These are phyloP conservation scores for Flexamia atlantica DNA, from an alignment of 2,888 invertebrate genomes.

Conservation along the genomic window DNA sequence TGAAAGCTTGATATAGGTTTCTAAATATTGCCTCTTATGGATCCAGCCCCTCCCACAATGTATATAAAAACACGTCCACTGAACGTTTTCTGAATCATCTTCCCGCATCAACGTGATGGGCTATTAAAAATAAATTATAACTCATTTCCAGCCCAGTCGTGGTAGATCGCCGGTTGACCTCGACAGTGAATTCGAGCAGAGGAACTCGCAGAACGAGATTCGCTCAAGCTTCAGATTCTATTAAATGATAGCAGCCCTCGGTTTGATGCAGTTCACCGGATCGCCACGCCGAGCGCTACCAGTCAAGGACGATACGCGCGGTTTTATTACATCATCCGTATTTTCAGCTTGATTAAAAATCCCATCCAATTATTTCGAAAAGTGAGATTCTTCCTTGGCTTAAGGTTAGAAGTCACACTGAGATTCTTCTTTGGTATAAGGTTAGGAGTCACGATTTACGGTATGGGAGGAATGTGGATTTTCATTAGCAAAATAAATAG, in stretches of 20 bases:
- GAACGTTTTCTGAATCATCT: neutral
- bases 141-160: constrained; percentile 4
- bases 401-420: constrained; percentile 15
- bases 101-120: neutral
- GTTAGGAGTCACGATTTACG: no score
- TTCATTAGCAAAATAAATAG: neutral
- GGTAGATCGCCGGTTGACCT: constrained; percentile 42
- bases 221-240: constrained; percentile 46
- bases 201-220: constrained; percentile 41
- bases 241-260: constrained; percentile 47
- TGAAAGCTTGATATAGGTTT: no score
- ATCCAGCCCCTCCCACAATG: no score
- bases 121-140: constrained; percentile 36
- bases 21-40: no score
- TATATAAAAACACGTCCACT: neutral
- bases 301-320: constrained; percentile 34
- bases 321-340: constrained; percentile 49
- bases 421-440: neutral
- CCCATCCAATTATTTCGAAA: constrained; percentile 54
- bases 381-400: constrained; percentile 21
- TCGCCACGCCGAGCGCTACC: neutral
- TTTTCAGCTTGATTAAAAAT: constrained; percentile 49
- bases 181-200: constrained; percentile 14
- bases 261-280: constrained; percentile 13
- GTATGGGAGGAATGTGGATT: constrained; percentile 5